Evolutionary conservation across 2,888 invertebrate species (phyloP), one percentile per base, ranked within the genome.

Genomic region (Polydrusus pterygomalis): DNA sequence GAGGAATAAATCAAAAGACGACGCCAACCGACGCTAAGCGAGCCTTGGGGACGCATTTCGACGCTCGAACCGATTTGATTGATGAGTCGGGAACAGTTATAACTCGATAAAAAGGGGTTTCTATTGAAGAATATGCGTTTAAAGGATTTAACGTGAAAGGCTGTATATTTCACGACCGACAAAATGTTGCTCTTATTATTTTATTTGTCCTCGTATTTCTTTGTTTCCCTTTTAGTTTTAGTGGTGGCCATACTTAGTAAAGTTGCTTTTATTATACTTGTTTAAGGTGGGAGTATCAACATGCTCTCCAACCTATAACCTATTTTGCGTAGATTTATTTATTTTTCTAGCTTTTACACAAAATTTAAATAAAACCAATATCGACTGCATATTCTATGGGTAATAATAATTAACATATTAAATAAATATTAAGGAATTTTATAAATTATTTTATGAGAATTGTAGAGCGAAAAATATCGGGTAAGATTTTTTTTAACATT

Each of bases 31-130:
- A 79, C 80, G 81, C 81, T 84, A 83, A 85, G 83, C 83, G 83
- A 80, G 79, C 84, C 84, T 80, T 51, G 76, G 82, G 85, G 84
- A 83, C 81, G 79, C 83, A 83, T 84, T 83, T 82, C 81, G 49
- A 15, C 72, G 64, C 75, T 38, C 30, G 30, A 72, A 62, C 49
- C 70, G 73, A 73, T 73, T 78, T 78, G 78, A 78, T 78, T 70
- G 78, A 78, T 75, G 75, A 58, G 51, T 56, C 56, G 56, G 60
- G 56, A 68, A 65, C 67, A 10, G 74, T 64, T 77, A 74, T 62
- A 77, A 70, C 70, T 77, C 67, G 40, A 74, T 74, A 74, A 77
- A 74, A 74, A 56, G 43, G 71, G 30, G 62, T 68, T 30, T 58
- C 51, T 9, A 54, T 17, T 58, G 34, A 65, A 45, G 56, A 65